Conservation (phyloP, 2,797 vertebrate genomes). For the Bucorvus abyssinicus region DNA sequence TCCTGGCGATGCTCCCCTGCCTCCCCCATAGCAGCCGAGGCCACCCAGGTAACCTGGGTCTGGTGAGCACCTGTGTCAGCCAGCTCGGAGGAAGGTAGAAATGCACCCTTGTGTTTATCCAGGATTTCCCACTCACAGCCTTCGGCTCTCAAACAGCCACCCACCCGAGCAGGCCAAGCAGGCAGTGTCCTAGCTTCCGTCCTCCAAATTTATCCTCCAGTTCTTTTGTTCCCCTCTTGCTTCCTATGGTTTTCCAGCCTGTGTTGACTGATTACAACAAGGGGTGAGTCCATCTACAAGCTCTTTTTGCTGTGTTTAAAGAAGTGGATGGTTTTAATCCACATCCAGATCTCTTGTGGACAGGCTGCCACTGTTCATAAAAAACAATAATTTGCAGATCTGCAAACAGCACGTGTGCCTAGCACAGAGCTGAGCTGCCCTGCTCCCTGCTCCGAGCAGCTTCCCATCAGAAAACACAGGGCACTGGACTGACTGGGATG, state of each 20-base stretch:
- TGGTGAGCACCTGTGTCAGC: slow-evolving; percentile 58
- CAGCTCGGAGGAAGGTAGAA: slow-evolving; percentile 21
- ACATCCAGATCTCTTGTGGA: neutral
- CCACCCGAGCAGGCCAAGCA: neutral
- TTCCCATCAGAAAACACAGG: neutral
- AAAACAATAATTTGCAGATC: neutral
- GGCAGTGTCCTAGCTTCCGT: neutral
- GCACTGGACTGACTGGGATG: neutral
- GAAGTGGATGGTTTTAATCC: neutral
- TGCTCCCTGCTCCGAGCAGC: neutral
- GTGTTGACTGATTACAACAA: neutral
- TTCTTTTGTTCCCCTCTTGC: neutral
- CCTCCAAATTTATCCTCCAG: neutral
- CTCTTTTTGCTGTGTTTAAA: neutral
- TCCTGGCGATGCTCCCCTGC: neutral
- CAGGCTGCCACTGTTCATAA: neutral
- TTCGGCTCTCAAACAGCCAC: neutral
- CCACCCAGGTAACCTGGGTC: slow-evolving; percentile 53
- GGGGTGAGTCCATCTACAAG: neutral
- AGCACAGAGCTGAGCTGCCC: neutral
- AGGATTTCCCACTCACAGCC: slow-evolving; percentile 26
- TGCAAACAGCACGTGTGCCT: neutral
- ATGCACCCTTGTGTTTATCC: slow-evolving; percentile 11
- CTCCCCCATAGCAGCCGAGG: neutral
- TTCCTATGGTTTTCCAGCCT: neutral